phyloP scores from a whole-genome alignment of 1,140 invertebrate species.

The Antheraea mylitta region DNA sequence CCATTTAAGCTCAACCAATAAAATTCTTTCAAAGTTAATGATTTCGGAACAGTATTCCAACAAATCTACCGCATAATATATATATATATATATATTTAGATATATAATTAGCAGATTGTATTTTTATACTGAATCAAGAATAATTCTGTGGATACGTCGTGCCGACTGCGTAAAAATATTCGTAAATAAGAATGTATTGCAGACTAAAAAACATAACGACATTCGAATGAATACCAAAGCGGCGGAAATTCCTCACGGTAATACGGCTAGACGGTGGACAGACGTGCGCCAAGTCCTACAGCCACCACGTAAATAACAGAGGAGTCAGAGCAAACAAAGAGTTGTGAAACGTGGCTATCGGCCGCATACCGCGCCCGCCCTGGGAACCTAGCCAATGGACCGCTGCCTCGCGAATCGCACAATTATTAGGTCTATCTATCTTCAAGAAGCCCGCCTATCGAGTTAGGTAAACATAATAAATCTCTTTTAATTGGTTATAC shows the following conservation, averaged over 20 bases:
- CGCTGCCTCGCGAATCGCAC: constrained; percentile 36
- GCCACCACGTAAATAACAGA: constrained; percentile 51
- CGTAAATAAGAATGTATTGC: constrained; percentile 45
- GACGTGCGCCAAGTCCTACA: constrained; percentile 47
- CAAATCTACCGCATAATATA: constrained; percentile 9
- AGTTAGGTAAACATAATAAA: no score
- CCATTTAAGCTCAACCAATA: not conserved
- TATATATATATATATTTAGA: constrained; percentile 1
- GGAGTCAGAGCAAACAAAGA: constrained; percentile 56
- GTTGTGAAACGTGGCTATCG: constrained; percentile 51
- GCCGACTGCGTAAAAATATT: constrained; percentile 59
- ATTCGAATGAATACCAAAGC: constrained; percentile 50
- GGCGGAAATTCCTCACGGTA: constrained; percentile 59
- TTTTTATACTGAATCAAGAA: constrained; percentile 6
- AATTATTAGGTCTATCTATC: not conserved
- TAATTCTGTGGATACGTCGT: constrained; percentile 37
- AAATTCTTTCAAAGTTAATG: not conserved
- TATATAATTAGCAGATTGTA: constrained; percentile 4
- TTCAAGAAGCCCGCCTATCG: not conserved
- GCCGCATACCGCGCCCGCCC: constrained; percentile 44
- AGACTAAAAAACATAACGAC: constrained; percentile 47
- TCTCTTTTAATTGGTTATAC: no score
- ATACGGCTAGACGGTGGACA: constrained; percentile 69
- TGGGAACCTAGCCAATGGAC: constrained; percentile 63
- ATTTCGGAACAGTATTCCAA: constrained; percentile 5